Conservation (phyloP, 1,140 invertebrate genomes). For the Leptinotarsa undecemlineata region DNA sequence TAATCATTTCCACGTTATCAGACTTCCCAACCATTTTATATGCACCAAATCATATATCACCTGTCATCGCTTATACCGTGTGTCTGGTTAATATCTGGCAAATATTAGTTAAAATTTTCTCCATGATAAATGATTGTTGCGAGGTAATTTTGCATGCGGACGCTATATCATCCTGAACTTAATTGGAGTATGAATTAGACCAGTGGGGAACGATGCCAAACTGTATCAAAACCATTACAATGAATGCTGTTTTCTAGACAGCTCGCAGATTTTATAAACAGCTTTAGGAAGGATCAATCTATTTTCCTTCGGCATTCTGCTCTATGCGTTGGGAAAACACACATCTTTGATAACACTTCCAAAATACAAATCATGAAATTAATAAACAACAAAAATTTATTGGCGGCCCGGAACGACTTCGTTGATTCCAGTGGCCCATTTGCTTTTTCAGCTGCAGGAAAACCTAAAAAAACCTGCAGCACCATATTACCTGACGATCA, state of each 20-base stretch:
- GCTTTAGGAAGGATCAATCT: background rate
- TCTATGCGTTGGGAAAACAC: no score
- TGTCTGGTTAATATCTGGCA: slow-evolving; percentile 3
- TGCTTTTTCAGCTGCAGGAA: no score
- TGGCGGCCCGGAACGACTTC: no score
- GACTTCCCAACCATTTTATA: no score
- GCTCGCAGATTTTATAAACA: background rate
- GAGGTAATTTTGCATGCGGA: slow-evolving; percentile 2
- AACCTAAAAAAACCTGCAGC: no score
- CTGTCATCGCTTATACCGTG: background rate
- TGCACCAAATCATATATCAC: slow-evolving; percentile 1
- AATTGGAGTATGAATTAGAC: slow-evolving; percentile 2
- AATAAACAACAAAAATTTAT: no score
- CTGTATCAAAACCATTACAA: slow-evolving; percentile 5
- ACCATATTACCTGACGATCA: no score
- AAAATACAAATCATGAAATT: no score
- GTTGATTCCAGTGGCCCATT: no score
- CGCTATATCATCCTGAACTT: slow-evolving; percentile 8
- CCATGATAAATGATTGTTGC: slow-evolving; percentile 6
- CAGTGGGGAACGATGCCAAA: background rate
- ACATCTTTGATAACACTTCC: no score
- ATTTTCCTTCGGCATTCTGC: background rate
- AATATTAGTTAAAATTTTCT: slow-evolving; percentile 4
- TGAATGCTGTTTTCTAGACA: background rate
- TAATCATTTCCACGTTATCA: no score